Percentiles rank a stretch among this genome's conserved stretches.
phyloP scores from a whole-genome alignment of 2,888 invertebrate species.

The Dynastes tityus region DNA sequence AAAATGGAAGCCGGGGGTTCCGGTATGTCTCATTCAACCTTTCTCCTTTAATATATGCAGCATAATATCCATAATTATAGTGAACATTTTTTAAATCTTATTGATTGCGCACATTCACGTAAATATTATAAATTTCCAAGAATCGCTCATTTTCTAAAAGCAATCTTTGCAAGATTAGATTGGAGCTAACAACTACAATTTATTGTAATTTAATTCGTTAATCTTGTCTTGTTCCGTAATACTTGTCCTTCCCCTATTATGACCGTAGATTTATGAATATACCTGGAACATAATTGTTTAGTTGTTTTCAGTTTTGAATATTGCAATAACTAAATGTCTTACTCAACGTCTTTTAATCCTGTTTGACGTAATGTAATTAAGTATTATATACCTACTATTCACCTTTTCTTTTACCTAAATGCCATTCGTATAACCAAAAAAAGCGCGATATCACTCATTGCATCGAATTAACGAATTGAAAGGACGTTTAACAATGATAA shows the following conservation, averaged over 20 bases:
- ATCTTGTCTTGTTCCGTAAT: background rate
- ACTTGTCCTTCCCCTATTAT: slow-evolving; percentile 2
- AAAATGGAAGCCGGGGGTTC: no score
- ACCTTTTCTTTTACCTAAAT: slow-evolving; percentile 6
- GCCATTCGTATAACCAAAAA: slow-evolving; percentile 15
- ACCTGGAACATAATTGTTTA: background rate
- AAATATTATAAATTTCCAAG: slow-evolving; percentile 3
- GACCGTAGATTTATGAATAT: slow-evolving; percentile 1
- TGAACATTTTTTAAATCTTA: background rate
- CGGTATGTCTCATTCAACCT: no score
- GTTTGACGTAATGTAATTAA: slow-evolving; percentile 37
- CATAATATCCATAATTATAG: background rate
- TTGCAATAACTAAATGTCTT: slow-evolving; percentile 23
- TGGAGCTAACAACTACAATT: background rate
- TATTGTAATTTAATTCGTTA: slow-evolving; percentile 7
- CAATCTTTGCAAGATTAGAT: slow-evolving; percentile 8
- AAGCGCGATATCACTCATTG: background rate
- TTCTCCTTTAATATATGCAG: no score
- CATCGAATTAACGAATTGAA: slow-evolving; percentile 30
- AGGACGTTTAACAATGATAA: slow-evolving; percentile 19
- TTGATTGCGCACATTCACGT: background rate
- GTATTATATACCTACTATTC: slow-evolving; percentile 16
- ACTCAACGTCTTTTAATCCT: slow-evolving; percentile 29
- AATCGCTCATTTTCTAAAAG: background rate
- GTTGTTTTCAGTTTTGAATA: slow-evolving; percentile 4